Percentiles rank a stretch among this genome's conserved stretches.
phyloP scores from a whole-genome alignment of 2,113 vertebrate species.

The Psophia crepitans region DNA sequence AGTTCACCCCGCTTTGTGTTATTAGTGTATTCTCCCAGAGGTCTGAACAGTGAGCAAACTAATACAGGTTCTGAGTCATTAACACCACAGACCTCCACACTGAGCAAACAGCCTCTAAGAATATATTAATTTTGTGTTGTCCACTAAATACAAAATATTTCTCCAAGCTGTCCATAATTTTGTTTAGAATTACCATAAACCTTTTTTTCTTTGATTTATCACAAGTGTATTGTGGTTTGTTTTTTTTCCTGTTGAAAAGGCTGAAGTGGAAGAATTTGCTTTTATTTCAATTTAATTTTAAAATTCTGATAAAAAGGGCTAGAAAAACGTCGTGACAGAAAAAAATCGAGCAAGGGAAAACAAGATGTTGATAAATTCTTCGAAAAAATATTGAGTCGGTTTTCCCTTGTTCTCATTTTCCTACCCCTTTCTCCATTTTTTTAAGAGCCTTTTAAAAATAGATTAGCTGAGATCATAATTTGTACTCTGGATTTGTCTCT shows the following conservation, averaged over 20 bases:
- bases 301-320: not conserved
- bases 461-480: not conserved
- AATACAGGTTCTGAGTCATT: not conserved
- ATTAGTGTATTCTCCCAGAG: not conserved
- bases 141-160: not conserved
- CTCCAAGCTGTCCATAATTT: not conserved
- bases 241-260: not conserved
- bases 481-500: not conserved
- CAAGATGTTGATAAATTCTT: not conserved
- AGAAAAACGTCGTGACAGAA: not conserved
- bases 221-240: not conserved
- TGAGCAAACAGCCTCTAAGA: not conserved
- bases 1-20: not conserved
- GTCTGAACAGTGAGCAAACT: not conserved
- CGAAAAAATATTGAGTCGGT: not conserved
- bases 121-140: not conserved
- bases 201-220: not conserved
- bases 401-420: not conserved
- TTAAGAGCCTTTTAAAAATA: not conserved
- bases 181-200: not conserved
- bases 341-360: not conserved
- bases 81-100: not conserved
- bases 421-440: not conserved
- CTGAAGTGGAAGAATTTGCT: not conserved
- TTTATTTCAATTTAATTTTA: not conserved